phyloP scores from a whole-genome alignment of 1,140 invertebrate species.

The Caerostris darwini region DNA sequence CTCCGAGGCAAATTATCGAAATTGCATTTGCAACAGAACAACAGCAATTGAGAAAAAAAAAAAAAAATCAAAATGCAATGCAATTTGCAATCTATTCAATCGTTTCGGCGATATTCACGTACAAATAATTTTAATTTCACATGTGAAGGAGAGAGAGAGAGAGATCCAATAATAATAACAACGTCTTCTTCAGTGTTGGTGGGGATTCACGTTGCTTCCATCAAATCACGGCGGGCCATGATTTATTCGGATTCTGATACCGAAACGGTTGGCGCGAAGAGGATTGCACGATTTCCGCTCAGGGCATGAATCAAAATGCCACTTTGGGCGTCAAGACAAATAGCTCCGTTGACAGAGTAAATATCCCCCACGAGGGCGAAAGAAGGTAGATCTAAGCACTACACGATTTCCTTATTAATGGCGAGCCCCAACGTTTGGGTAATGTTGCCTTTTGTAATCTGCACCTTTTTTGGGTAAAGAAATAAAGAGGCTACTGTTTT shows the following conservation, averaged over 20 bases:
- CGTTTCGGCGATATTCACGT: not conserved
- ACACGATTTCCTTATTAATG: slow-evolving; percentile 51
- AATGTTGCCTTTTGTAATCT: not conserved
- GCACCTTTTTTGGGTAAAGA: not conserved
- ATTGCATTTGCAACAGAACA: not conserved
- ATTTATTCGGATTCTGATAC: slow-evolving; percentile 38
- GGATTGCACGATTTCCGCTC: slow-evolving; percentile 9
- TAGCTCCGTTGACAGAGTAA: slow-evolving; percentile 56
- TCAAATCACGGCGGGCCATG: slow-evolving; percentile 15
- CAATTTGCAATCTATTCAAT: slow-evolving; percentile 53
- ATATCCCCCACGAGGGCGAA: not conserved
- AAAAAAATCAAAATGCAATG: not conserved
- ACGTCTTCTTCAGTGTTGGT: not conserved
- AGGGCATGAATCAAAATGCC: slow-evolving; percentile 17
- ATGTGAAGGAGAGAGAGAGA: not conserved
- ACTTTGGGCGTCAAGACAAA: slow-evolving; percentile 62
- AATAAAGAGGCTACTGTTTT: slow-evolving; percentile 8
- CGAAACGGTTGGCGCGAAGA: too few species aligned
- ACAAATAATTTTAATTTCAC: slow-evolving; percentile 42
- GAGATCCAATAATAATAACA: slow-evolving; percentile 6
- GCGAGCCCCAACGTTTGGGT: not conserved
- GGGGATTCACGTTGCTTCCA: not conserved
- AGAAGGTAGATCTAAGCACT: not conserved
- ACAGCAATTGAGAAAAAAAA: not conserved
- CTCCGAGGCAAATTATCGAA: slow-evolving; percentile 52